A percentile compares a stretch with the other conserved stretches of the same genome.
These are phyloP conservation scores for Ips typographus DNA, from an alignment of 1,140 invertebrate genomes.

Conservation along the genomic window DNA sequence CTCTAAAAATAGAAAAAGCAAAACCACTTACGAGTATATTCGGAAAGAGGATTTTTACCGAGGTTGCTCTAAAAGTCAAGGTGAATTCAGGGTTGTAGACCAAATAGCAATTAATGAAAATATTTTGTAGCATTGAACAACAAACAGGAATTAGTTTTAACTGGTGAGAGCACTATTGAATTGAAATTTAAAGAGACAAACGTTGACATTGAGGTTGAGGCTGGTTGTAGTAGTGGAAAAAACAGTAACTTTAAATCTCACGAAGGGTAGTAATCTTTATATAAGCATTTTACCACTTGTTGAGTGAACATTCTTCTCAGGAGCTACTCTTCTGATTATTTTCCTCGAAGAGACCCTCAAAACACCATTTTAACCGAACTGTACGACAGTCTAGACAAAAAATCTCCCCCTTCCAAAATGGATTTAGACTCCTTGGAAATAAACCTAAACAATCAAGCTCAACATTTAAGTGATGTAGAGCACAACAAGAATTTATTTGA, in stretches of 20 bases:
- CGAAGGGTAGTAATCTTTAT: too few species aligned
- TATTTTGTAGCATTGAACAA: constrained; percentile 41
- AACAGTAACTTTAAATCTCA: constrained; percentile 10
- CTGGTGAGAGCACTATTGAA: constrained; percentile 47
- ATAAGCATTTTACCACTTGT: neutral
- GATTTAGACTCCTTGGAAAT: constrained; percentile 46
- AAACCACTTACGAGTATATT: constrained; percentile 52
- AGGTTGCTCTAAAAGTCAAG: too few species aligned
- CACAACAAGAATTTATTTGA: constrained; percentile 40
- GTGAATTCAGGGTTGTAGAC: too few species aligned
- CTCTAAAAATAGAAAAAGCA: constrained; percentile 47
- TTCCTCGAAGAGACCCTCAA: constrained; percentile 32
- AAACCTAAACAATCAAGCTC: constrained; percentile 40
- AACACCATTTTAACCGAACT: constrained; percentile 45
- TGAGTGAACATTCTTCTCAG: constrained; percentile 5
- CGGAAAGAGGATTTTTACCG: constrained; percentile 53
- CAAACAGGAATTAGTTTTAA: constrained; percentile 35
- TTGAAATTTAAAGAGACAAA: constrained; percentile 50
- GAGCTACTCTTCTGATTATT: constrained; percentile 11
- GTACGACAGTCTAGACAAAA: constrained; percentile 50
- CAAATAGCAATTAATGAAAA: too few species aligned
- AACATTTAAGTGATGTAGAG: constrained; percentile 21
- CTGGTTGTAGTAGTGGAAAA: constrained; percentile 3
- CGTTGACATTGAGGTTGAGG: constrained; percentile 47
- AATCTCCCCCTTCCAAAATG: constrained; percentile 40